A percentile compares a stretch with the other conserved stretches of the same genome.
Conservation (phyloP, 2,113 vertebrate species). For the Chlorodrepanis virens region DNA sequence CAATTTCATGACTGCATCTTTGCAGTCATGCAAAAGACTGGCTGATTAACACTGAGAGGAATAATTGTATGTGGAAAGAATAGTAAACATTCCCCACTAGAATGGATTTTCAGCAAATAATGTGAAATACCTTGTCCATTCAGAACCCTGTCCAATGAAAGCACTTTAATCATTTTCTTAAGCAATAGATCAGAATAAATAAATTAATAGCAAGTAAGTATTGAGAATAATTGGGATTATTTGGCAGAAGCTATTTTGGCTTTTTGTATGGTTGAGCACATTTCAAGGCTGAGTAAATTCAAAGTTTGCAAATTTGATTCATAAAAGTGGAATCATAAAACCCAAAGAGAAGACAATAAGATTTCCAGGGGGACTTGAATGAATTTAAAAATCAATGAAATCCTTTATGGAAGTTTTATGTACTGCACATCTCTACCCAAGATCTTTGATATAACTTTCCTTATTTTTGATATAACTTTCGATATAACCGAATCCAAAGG, state of each 20-base stretch:
- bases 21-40: slow-evolving; percentile 54
- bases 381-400: slow-evolving; percentile 15
- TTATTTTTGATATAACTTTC: not conserved
- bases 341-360: not conserved
- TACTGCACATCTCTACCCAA: not conserved
- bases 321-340: not conserved
- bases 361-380: not conserved
- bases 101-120: slow-evolving; percentile 7
- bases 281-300: not conserved
- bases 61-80: slow-evolving; percentile 49
- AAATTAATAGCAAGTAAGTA: not conserved
- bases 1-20: slow-evolving; percentile 15
- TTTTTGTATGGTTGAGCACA: not conserved
- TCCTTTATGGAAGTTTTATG: not conserved
- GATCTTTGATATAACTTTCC: not conserved
- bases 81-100: not conserved
- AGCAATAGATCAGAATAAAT: not conserved
- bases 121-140: not conserved
- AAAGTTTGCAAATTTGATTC: not conserved
- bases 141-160: not conserved
- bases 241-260: not conserved
- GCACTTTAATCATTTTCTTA: not conserved
- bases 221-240: not conserved
- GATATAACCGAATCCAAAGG: not conserved
- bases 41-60: slow-evolving; percentile 35